Conservation (phyloP, 2,113 vertebrate genomes). For the Chlamydotis undulata region DNA sequence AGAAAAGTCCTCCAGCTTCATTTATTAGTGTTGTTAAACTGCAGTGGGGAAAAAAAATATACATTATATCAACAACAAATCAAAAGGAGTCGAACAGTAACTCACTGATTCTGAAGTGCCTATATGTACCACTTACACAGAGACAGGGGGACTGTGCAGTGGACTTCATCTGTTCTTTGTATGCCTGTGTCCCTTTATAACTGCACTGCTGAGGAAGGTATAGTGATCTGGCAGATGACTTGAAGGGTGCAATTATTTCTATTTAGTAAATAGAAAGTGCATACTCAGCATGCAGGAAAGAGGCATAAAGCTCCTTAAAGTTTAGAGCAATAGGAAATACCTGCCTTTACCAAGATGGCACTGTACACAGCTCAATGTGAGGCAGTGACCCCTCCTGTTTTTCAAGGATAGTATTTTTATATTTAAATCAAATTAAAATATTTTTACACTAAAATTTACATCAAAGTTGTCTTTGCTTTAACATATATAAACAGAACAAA, state of each 20-base stretch:
- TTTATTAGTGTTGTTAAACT: background rate
- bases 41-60: background rate
- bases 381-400: background rate
- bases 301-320: background rate
- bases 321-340: background rate
- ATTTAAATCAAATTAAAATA: background rate
- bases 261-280: background rate
- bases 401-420: background rate
- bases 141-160: background rate
- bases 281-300: background rate
- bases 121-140: background rate
- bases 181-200: background rate
- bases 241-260: background rate
- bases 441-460: background rate
- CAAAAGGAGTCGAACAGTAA: background rate
- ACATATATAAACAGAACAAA: background rate
- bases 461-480: background rate
- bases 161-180: background rate
- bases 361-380: background rate
- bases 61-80: background rate
- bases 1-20: background rate
- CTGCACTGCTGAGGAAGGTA: background rate
- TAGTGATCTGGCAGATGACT: background rate
- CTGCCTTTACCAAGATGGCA: background rate
- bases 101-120: background rate